Percentiles rank a stretch among this genome's conserved stretches.
Evolutionary conservation across 2,888 invertebrate genomes (phyloP).

Genomic region (Lasius fuliginosus): DNA sequence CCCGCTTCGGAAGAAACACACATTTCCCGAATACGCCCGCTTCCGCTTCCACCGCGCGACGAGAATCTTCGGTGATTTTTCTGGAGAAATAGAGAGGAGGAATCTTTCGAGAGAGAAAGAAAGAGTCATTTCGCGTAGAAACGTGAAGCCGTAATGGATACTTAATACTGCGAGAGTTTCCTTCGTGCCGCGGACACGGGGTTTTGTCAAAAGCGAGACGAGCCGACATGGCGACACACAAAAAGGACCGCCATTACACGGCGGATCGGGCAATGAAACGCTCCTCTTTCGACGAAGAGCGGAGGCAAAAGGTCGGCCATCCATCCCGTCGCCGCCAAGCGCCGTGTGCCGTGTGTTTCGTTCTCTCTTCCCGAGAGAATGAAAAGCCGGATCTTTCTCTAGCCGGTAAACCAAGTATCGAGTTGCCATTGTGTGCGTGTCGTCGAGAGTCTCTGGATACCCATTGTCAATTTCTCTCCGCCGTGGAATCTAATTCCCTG

Average conservation of each 20-base stretch:
- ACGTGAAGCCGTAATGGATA: constrained; percentile 45
- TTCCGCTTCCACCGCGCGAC: constrained; percentile 43
- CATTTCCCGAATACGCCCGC: constrained; percentile 57
- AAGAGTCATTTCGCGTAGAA: not conserved
- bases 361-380: not conserved
- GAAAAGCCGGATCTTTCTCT: constrained; percentile 39
- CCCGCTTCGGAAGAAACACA: constrained; percentile 46
- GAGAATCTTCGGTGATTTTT: constrained; percentile 17
- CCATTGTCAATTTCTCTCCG: constrained; percentile 37
- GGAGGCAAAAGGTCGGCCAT: constrained; percentile 46
- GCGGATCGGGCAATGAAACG: constrained; percentile 43
- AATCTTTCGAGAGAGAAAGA: not conserved
- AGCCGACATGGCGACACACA: constrained; percentile 34
- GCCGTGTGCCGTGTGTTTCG: constrained; percentile 10
- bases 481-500: constrained; percentile 43
- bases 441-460: constrained; percentile 39
- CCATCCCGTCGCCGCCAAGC: constrained; percentile 2
- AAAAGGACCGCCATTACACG: constrained; percentile 35
- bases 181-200: not conserved
- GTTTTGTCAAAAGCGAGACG: constrained; percentile 24
- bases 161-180: constrained; percentile 33
- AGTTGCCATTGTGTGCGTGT: constrained; percentile 52
- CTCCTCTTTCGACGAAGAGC: constrained; percentile 27
- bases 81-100: not conserved
- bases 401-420: constrained; percentile 46